These are phyloP conservation scores for Ectemnius cavifrons DNA, from an alignment of 2,888 invertebrate genomes.

Conservation along the genomic window DNA sequence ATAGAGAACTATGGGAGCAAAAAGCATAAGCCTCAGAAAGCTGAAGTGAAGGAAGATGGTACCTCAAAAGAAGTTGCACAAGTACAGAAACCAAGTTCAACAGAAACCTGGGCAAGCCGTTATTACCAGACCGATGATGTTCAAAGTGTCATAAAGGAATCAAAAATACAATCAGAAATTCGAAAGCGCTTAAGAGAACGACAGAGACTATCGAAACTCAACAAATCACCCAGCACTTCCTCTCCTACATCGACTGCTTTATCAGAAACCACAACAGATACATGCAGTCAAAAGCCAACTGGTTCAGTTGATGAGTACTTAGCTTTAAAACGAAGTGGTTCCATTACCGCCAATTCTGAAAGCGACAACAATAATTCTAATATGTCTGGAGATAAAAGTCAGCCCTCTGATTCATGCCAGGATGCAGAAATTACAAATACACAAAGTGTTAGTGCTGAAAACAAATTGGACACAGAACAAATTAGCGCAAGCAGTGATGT, in stretches of 20 bases:
- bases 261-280: conserved; percentile 32
- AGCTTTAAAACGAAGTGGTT: conserved; percentile 66
- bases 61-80: neutral
- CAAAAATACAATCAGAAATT: conserved; percentile 76
- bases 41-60: conserved; percentile 19
- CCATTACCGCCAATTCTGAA: conserved; percentile 11
- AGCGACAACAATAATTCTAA: conserved; percentile 19
- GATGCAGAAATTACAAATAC: neutral
- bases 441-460: conserved; percentile 7
- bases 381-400: conserved; percentile 8
- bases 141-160: conserved; percentile 75
- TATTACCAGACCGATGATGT: conserved; percentile 76
- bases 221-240: conserved; percentile 62
- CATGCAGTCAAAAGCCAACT: conserved; percentile 61
- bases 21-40: conserved; percentile 37
- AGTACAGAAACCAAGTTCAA: conserved; percentile 38
- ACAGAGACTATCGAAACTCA: conserved; percentile 71
- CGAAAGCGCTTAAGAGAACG: conserved; percentile 75
- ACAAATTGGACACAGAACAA: conserved; percentile 5
- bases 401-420: neutral
- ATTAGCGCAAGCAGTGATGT: conserved; percentile 4
- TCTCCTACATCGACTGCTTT: conserved; percentile 20
- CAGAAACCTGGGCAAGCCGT: conserved; percentile 76
- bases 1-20: conserved; percentile 59
- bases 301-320: conserved; percentile 76